Evolutionary conservation across 1,140 invertebrate species (phyloP), one percentile per base, ranked within the genome.

Genomic region (Oncopodura yosiiana): DNA sequence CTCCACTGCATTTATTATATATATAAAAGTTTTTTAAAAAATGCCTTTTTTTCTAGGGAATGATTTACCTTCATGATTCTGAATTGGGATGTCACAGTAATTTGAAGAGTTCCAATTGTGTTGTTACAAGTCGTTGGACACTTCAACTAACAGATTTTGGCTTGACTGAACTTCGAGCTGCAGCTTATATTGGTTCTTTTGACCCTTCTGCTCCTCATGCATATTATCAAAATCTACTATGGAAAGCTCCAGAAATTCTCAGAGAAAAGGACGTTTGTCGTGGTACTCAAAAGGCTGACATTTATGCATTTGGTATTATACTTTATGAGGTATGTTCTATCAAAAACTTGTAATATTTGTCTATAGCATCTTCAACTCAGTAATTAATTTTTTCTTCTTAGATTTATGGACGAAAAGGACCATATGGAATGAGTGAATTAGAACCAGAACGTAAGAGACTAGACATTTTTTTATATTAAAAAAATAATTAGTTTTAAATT

Each of bases 271-370:
- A 58, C 57, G 19, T 64, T 58, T 12, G 67, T 42, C 74, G 75
- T 69, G 84, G 87, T 16, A 83, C 83, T 19, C 87, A 85, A 68
- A 87, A 90, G 71, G 90, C 82, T 5, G 94, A 97, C 71, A 83
- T 96, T 12, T 97, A 94, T 69, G 87, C 93, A 41, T 96, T 96
- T 74, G 88, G 83, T 39, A 93, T 96, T 58, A 94, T 97, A 65
- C 74, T 95, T 37, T 92, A 91, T 67, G 94, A 97, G 95, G 16
- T 83, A 89, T 61, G 86, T 92, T 67, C 77, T 96, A n/a, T n/a
- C n/a, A n/a, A n/a, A n/a, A n/a, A n/a, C n/a, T n/a, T n/a, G n/a
- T n/a, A n/a, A n/a, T n/a, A n/a, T n/a, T n/a, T n/a, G n/a, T n/a
- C n/a, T n/a, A n/a, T n/a, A n/a, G n/a, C n/a, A n/a, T n/a, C n/a